Evolutionary conservation across 2,113 vertebrate genomes (phyloP), one percentile per base, ranked within the genome.

Genomic region (Platichthys stellatus): DNA sequence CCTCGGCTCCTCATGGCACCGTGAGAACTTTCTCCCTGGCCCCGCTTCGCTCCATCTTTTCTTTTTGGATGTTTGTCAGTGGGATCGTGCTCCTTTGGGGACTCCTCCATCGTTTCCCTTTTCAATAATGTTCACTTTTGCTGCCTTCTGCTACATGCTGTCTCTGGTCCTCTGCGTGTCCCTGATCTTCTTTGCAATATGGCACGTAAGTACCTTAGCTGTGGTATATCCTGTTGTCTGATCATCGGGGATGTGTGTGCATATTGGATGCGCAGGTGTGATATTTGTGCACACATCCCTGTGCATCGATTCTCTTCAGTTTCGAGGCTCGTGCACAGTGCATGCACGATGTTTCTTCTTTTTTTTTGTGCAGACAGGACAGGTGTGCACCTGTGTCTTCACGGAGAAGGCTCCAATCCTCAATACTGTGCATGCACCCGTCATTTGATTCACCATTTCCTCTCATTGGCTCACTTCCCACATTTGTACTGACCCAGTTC

Each of bases 141-240:
- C 97, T 83, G 97, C 97, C 85, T 99, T 99, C 90, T 98, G 97
- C 94, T 99, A 98, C 91, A 98, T 99, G 97, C 95, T 99, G 68
- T 97, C 97, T 38, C 93, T 99, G 92, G 97, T 99, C 63, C 96
- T 99, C 72, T 97, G 96, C 35, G 97, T 97, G 6, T 97, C 97
- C 5, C 96, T 98, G 75, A 97, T 99, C 94, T 98, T 99, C 93
- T 99, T 98, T 90, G 97, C 97, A 62, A 97, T 99, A 92, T 98
- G 97, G 97, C 97, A 98, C 69, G 97, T 99, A 93, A 98, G 97
- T 99, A 89, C 21, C 80, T 54, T 8, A 5, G 11, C 28, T 26
- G 12, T 28, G 5, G 35, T 68, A 0, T 43, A 13, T 58, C 56
- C 10, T n/a, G 4, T 69, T 49, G 23, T 20, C 18, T 49, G 1